phyloP scores from a whole-genome alignment of 2,797 vertebrate genomes.

The Brachyalestes nurse region DNA sequence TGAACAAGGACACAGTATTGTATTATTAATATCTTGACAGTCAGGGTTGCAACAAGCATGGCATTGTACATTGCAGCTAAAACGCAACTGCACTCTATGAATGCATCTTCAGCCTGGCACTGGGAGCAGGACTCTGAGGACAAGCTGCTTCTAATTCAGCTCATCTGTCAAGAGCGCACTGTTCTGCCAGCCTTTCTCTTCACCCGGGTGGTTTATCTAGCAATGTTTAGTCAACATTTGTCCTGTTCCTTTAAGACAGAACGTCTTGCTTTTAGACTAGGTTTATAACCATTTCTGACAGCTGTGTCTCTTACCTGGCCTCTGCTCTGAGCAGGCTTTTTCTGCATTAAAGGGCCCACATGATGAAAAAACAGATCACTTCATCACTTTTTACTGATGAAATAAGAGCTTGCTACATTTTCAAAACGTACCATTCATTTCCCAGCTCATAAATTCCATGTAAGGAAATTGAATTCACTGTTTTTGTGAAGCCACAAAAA shows the following conservation, averaged over 20 bases:
- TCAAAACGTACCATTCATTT: too few relatives aligned
- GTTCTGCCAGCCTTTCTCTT: background rate
- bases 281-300: background rate
- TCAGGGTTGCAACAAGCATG: too few relatives aligned
- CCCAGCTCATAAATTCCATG: too few relatives aligned
- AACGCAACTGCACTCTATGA: background rate
- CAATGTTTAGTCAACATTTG: background rate
- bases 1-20: too few relatives aligned
- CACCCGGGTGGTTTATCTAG: background rate
- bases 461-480: too few relatives aligned
- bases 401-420: too few relatives aligned
- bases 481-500: too few relatives aligned
- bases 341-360: too few relatives aligned
- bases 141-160: background rate
- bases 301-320: background rate
- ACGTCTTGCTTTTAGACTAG: background rate
- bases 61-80: background rate
- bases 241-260: background rate
- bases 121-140: background rate
- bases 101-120: background rate
- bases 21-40: too few relatives aligned
- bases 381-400: too few relatives aligned
- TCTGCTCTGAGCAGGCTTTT: too few relatives aligned
- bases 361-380: too few relatives aligned
- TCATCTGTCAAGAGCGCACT: background rate